phyloP scores from a whole-genome alignment of 2,888 invertebrate species.

The Disparrhopalites patrizii region DNA sequence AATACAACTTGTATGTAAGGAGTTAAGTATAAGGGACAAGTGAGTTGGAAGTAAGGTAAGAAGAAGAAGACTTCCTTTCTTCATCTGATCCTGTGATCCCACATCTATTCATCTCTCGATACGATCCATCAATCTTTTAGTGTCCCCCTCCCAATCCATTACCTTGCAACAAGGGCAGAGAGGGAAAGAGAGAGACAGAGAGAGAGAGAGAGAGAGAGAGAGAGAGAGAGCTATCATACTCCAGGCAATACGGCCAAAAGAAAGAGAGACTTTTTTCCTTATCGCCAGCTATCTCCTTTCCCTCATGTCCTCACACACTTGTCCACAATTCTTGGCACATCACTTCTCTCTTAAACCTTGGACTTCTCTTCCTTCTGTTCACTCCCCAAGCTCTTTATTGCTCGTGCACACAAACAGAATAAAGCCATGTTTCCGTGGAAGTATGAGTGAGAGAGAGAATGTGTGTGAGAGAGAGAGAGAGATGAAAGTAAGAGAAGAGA shows the following conservation, averaged over 20 bases:
- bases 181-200: too few relatives aligned
- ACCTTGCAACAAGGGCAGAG: conserved; percentile 24
- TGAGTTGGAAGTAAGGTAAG: not conserved
- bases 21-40: not conserved
- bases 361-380: too few relatives aligned
- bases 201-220: too few relatives aligned
- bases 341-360: not conserved
- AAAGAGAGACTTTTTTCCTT: conserved; percentile 3
- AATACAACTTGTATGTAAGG: not conserved
- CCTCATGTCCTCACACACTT: conserved; percentile 5
- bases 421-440: too few relatives aligned
- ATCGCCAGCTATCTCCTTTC: not conserved
- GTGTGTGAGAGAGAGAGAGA: too few relatives aligned
- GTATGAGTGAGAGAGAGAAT: too few relatives aligned
- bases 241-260: too few relatives aligned
- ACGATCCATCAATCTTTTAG: conserved; percentile 44
- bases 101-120: conserved; percentile 44
- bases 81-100: conserved; percentile 29
- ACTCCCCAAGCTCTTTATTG: too few relatives aligned
- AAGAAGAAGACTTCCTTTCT: conserved; percentile 4
- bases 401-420: too few relatives aligned
- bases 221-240: too few relatives aligned
- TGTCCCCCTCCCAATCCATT: conserved; percentile 40
- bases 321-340: not conserved
- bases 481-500: too few relatives aligned